Conservation (phyloP, 2,113 vertebrate species). For the Perca flavescens region DNA sequence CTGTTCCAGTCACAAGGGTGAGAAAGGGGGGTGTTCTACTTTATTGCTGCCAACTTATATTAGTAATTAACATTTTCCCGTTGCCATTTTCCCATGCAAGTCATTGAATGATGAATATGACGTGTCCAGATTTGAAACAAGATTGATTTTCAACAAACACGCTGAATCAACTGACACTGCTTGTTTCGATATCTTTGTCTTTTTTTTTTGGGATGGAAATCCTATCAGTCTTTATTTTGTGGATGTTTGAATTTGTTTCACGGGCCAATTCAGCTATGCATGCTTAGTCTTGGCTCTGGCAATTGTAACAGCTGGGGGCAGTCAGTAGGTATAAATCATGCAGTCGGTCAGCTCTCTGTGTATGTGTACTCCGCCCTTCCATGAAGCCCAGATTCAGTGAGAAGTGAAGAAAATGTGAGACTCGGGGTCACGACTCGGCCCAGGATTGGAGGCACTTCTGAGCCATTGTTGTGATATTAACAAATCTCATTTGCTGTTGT, state of each 20-base stretch:
- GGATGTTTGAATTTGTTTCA: conserved; percentile 67
- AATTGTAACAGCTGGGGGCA: conserved; percentile 83
- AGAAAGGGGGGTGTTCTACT: conserved; percentile 32
- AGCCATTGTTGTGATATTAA: conserved; percentile 39
- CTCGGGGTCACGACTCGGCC: conserved; percentile 40
- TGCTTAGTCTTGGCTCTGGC: conserved; percentile 78
- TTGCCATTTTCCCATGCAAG: conserved; percentile 15
- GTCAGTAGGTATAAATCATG: conserved; percentile 84
- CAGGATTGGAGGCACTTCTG: conserved; percentile 34
- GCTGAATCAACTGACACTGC: not conserved
- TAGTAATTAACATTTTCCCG: conserved; percentile 42
- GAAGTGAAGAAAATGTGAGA: conserved; percentile 58
- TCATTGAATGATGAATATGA: not conserved
- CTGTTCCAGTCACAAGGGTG: conserved; percentile 36
- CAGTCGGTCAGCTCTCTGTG: conserved; percentile 72
- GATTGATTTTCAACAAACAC: not conserved
- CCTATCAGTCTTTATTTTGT: conserved; percentile 55
- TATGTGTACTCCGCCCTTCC: conserved; percentile 60
- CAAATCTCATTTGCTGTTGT: conserved; percentile 20
- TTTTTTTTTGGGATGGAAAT: conserved; percentile 17
- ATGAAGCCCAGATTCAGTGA: conserved; percentile 43
- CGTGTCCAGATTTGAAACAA: not conserved
- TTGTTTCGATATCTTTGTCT: conserved; percentile 3
- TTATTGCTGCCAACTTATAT: conserved; percentile 49
- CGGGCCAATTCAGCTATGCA: conserved; percentile 75